Evolutionary conservation across 2,113 vertebrate species (phyloP), one percentile per base, ranked within the genome.

Genomic region (Psittacara wagleri): DNA sequence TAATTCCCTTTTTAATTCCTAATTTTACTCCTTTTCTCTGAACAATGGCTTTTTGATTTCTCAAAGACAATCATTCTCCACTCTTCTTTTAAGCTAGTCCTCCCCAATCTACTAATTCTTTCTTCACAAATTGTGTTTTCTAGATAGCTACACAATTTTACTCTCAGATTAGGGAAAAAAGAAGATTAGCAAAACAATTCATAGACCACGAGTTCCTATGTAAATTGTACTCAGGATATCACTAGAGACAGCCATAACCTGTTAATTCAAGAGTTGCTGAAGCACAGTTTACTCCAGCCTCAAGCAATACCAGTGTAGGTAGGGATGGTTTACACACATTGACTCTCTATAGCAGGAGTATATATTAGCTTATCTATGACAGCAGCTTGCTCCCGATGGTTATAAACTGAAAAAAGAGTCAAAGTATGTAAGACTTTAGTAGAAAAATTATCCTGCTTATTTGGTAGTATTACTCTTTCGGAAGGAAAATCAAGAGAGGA

Each of bases 161-260:
- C 73, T 79, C 39, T 49, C 37, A 54, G 39, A 74, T 66, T 41
- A 49, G 7, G 11, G 3, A 3, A 13, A 27, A 28, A 29, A 2
- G 3, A 7, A 51, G 9, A 52, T 39, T 54, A 67, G 17, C 2
- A 73, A 85, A 74, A 90, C 43, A 44, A 2, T 0, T 15, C 35
- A 27, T 10, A 37, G 66, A 66, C 44, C 62, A 46, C 1, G 70
- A 62, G 66, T 41, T 84, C 76, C 77, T 69, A 46, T 49, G 43
- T 0, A 1, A 89, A 49, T 39, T 89, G 74, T 63, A 74, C 70
- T 91, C 80, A 74, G 59, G 67, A 94, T 61, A 96, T 92, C 4
- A 14, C 69, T 91, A 59, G n/a, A 87, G 95, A 95, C 95, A 94
- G 95, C 90, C 90, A 96, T 94, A 97, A 96, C 86, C 95, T 92